Evolutionary conservation across 1,140 invertebrate genomes (phyloP).

Genomic region (Harlomillsia oculata): DNA sequence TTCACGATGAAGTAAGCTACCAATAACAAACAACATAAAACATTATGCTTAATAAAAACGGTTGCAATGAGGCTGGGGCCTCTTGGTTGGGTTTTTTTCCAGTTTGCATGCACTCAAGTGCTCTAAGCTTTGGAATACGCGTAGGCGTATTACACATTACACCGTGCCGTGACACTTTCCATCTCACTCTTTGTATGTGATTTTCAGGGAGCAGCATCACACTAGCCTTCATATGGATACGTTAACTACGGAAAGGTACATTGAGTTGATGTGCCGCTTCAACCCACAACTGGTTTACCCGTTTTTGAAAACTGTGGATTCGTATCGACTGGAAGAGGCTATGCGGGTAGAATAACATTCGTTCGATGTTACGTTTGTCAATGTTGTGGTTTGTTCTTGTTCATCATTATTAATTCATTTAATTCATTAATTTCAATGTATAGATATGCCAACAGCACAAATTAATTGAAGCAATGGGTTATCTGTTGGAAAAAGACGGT

Average conservation of each 20-base stretch:
- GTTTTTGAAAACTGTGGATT: constrained; percentile 42
- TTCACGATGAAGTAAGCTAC: constrained; percentile 47
- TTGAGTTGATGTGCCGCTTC: constrained; percentile 58
- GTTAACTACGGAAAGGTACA: constrained; percentile 50
- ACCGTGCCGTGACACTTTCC: too few species aligned
- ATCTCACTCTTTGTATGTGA: too few species aligned
- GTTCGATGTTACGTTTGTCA: background rate
- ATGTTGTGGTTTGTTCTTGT: background rate
- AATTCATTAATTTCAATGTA: constrained; percentile 38
- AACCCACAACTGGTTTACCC: constrained; percentile 45
- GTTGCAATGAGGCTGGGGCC: background rate
- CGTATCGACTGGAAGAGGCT: constrained; percentile 44
- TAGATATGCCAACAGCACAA: constrained; percentile 41
- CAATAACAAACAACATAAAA: too few species aligned
- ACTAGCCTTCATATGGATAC: constrained; percentile 43
- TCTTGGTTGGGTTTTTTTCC: too few species aligned
- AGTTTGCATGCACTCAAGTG: too few species aligned
- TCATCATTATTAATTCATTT: constrained; percentile 3
- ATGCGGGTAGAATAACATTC: constrained; percentile 38
- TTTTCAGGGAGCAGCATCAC: constrained; percentile 35
- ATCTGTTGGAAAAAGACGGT: constrained; percentile 48
- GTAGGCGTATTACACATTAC: too few species aligned
- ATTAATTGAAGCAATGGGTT: constrained; percentile 46
- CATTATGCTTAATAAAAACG: background rate
- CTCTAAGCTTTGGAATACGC: too few species aligned